Percentiles rank a stretch among this genome's conserved stretches.
phyloP scores from a whole-genome alignment of 2,888 invertebrate species.

The Cataglyphis livida region DNA sequence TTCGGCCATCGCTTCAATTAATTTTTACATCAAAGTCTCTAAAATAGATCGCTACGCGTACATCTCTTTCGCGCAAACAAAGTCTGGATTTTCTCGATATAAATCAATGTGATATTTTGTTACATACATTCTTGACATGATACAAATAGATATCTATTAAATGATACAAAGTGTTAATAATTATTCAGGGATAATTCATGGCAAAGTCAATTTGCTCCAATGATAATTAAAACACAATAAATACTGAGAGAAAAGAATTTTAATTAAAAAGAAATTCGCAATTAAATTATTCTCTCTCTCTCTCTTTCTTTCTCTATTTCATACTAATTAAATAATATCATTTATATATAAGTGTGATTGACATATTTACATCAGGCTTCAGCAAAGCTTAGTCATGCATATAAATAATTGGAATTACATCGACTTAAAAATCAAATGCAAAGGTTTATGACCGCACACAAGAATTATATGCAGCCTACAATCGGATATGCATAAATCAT shows the following conservation, averaged over 20 bases:
- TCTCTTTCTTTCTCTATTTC: neutral
- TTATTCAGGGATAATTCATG: neutral
- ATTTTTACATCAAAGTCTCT: constrained; percentile 53
- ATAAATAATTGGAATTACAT: neutral
- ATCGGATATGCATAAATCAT: constrained; percentile 46
- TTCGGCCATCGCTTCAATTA: constrained; percentile 66
- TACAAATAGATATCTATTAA: neutral
- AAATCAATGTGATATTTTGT: neutral
- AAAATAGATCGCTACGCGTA: constrained; percentile 27
- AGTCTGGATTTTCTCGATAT: constrained; percentile 11
- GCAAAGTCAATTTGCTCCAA: neutral
- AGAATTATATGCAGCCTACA: constrained; percentile 24
- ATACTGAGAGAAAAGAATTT: neutral
- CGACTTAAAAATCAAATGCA: neutral
- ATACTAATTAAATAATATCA: neutral
- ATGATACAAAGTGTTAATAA: neutral
- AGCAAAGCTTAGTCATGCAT: neutral
- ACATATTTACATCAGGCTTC: neutral
- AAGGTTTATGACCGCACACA: neutral
- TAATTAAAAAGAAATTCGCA: constrained; percentile 8
- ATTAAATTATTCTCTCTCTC: neutral
- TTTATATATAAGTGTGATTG: neutral
- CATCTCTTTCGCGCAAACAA: neutral
- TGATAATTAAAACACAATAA: neutral
- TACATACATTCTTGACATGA: neutral